phyloP scores from a whole-genome alignment of 2,113 vertebrate species.

The Genyomyrus donnyi region DNA sequence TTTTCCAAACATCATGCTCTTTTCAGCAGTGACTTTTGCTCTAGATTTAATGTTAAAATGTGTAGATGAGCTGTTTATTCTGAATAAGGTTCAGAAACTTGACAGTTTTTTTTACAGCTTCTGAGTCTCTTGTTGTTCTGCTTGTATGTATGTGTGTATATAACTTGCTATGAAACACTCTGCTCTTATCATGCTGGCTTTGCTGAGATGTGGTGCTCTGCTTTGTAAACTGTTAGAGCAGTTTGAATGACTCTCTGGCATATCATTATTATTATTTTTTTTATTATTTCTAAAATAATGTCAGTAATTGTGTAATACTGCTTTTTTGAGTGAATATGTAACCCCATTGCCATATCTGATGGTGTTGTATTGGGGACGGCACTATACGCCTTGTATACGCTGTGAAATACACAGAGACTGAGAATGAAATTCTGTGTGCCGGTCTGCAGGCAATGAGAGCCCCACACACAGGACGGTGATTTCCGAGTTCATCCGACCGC shows the following conservation, averaged over 20 bases:
- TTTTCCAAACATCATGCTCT: background rate
- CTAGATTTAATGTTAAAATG: background rate
- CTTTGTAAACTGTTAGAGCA: background rate
- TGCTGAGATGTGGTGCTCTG: background rate
- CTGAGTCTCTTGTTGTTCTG: background rate
- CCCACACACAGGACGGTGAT: slow-evolving; percentile 68
- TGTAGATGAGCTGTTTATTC: background rate
- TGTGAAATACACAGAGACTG: background rate
- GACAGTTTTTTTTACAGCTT: background rate
- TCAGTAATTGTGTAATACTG: background rate
- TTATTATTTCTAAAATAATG: background rate
- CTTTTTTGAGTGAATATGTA: background rate
- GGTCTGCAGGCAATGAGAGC: slow-evolving; percentile 71
- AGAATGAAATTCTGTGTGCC: slow-evolving; percentile 17
- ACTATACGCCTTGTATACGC: background rate
- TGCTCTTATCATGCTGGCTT: background rate
- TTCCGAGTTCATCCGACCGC: slow-evolving; percentile 76
- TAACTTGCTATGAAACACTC: background rate
- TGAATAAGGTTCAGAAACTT: background rate
- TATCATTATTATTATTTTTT: background rate
- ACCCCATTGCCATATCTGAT: background rate
- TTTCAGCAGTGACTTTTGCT: background rate
- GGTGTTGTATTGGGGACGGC: background rate
- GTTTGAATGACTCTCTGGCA: background rate
- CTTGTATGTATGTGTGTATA: background rate